Percentiles rank a stretch among this genome's conserved stretches.
phyloP scores from a whole-genome alignment of 2,888 invertebrate species.

The Rhorus exstirpatorius region DNA sequence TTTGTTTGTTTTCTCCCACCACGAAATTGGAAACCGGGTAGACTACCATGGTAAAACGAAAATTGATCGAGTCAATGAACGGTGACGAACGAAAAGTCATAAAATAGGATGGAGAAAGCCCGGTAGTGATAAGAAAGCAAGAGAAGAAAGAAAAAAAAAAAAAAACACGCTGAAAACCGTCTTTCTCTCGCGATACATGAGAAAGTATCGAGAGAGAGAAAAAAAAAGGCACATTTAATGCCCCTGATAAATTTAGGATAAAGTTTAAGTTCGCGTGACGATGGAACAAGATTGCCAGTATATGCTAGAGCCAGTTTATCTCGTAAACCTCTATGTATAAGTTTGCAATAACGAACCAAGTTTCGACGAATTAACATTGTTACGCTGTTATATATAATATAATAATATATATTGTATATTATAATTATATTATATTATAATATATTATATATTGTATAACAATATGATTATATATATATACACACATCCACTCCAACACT shows the following conservation, averaged over 20 bases:
- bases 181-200: constrained; percentile 54
- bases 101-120: not conserved
- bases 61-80: constrained; percentile 18
- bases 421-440: no score
- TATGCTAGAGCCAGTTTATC: constrained; percentile 83
- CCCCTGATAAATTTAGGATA: constrained; percentile 65
- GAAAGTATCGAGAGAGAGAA: constrained; percentile 3
- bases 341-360: constrained; percentile 64
- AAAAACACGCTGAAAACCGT: constrained; percentile 14
- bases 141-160: not conserved
- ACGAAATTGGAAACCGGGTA: not conserved
- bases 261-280: constrained; percentile 64
- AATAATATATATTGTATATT: no score
- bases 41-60: not conserved
- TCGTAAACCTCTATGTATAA: constrained; percentile 77
- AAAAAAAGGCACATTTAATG: constrained; percentile 60
- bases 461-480: constrained; percentile 11
- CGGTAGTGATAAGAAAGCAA: not conserved
- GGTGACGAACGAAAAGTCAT: not conserved
- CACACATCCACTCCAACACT: constrained; percentile 30
- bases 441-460: no score
- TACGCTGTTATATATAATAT: constrained; percentile 74
- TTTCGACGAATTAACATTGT: constrained; percentile 71
- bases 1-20: constrained; percentile 29
- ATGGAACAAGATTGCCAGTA: constrained; percentile 83